These are phyloP conservation scores for Hymenopus coronatus DNA, from an alignment of 2,888 invertebrate species.

Conservation along the genomic window DNA sequence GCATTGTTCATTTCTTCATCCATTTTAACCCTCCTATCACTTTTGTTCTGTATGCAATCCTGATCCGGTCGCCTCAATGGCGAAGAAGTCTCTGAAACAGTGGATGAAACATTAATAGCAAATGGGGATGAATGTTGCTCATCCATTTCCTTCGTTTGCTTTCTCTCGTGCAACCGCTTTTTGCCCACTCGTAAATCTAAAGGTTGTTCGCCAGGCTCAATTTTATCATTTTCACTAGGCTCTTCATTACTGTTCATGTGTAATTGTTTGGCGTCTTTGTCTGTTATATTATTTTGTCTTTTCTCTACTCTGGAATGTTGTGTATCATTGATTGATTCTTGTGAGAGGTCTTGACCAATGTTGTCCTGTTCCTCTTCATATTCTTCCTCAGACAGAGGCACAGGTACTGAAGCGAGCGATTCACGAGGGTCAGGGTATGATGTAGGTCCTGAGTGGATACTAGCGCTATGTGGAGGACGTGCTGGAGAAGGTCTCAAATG, in stretches of 20 bases:
- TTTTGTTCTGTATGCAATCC: not conserved
- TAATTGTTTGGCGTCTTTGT: slow-evolving; percentile 44
- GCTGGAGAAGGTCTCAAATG: slow-evolving; percentile 65
- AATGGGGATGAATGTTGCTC: not conserved
- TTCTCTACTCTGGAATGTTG: not conserved
- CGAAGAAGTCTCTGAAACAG: not conserved
- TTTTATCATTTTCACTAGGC: slow-evolving; percentile 45
- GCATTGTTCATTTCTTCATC: not conserved
- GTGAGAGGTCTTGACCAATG: not conserved
- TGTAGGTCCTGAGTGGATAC: slow-evolving; percentile 22
- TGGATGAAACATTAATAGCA: not conserved
- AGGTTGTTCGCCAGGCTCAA: slow-evolving; percentile 61
- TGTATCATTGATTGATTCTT: not conserved
- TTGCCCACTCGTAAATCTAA: slow-evolving; percentile 68
- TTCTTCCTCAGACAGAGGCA: slow-evolving; percentile 19
- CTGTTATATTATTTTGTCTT: not conserved
- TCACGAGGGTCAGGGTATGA: slow-evolving; percentile 42
- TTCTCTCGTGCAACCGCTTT: slow-evolving; percentile 48
- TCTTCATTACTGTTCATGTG: slow-evolving; percentile 37
- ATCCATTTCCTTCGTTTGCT: not conserved
- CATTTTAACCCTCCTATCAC: not conserved
- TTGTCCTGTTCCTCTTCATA: slow-evolving; percentile 36
- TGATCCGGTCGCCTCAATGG: not conserved
- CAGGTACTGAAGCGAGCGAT: not conserved
- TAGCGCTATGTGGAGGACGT: slow-evolving; percentile 49